Conservation (phyloP, 2,113 vertebrate species). For the Anolis sagrei region DNA sequence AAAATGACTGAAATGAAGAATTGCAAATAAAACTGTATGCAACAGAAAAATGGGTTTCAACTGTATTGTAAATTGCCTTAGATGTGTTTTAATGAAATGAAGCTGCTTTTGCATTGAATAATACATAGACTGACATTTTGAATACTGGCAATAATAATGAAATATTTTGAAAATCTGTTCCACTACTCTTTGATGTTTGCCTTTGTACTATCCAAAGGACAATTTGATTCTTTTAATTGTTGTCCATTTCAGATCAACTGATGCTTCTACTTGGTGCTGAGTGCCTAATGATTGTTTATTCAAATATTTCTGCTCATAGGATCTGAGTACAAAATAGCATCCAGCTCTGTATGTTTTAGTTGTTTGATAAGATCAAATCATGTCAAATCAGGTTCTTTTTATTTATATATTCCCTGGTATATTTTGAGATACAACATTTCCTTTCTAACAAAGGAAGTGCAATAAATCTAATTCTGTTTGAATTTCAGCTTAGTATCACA, state of each 20-base stretch:
- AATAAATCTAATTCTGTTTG: neutral
- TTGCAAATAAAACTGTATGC: constrained; percentile 1
- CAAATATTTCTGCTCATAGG: neutral
- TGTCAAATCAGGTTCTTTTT: too few relatives aligned
- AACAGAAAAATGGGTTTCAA: neutral
- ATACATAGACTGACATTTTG: neutral
- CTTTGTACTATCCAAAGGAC: neutral
- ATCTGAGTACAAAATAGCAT: neutral
- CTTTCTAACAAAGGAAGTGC: neutral
- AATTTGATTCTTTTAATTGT: neutral
- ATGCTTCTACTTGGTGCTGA: neutral
- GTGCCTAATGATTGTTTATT: neutral
- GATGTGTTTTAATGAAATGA: constrained; percentile 21
- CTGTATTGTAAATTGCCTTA: constrained; percentile 16
- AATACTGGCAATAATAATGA: neutral
- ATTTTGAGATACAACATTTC: neutral
- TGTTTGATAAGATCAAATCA: neutral
- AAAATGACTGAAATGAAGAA: constrained; percentile 30
- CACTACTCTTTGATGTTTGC: neutral
- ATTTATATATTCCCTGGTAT: neutral
- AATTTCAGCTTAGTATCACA: neutral
- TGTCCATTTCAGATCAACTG: neutral
- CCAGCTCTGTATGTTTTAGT: neutral
- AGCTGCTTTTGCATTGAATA: constrained; percentile 14
- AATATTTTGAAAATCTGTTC: neutral